Evolutionary conservation across 2,113 vertebrate species (phyloP).

Genomic region (Lophotis ruficrista): DNA sequence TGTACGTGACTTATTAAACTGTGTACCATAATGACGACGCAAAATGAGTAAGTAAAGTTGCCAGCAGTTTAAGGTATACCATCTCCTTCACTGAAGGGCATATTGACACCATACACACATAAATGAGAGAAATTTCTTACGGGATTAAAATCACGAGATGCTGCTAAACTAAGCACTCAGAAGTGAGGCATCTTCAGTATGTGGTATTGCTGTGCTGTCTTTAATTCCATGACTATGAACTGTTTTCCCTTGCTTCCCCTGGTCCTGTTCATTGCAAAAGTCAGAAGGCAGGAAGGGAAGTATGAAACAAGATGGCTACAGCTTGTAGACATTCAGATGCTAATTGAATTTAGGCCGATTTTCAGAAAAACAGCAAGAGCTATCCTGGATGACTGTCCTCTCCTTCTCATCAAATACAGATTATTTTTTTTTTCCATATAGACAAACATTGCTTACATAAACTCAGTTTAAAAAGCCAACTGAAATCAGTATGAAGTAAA

Average conservation of each 20-base stretch:
- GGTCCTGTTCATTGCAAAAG: not conserved
- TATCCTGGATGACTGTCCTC: not conserved
- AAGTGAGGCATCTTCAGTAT: not conserved
- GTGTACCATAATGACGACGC: not conserved
- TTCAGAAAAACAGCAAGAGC: not conserved
- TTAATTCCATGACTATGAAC: not conserved
- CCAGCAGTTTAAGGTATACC: not conserved
- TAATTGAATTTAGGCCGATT: not conserved
- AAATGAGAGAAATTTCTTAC: not conserved
- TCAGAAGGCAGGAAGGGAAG: not conserved
- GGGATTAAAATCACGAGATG: not conserved
- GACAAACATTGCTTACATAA: not conserved
- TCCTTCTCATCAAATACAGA: not conserved
- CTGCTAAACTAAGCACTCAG: not conserved
- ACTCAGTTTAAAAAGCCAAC: not conserved
- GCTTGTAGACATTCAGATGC: not conserved
- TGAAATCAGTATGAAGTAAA: not conserved
- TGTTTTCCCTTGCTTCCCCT: not conserved
- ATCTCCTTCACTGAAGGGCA: not conserved
- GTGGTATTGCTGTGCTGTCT: not conserved
- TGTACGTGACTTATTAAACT: not conserved
- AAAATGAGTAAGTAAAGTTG: not conserved
- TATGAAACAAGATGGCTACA: not conserved
- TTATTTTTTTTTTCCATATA: not conserved
- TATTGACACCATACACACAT: not conserved